A percentile compares a stretch with the other conserved stretches of the same genome.
These are phyloP conservation scores for Phocides pigmalion DNA, from an alignment of 1,140 invertebrate genomes.

Conservation along the genomic window DNA sequence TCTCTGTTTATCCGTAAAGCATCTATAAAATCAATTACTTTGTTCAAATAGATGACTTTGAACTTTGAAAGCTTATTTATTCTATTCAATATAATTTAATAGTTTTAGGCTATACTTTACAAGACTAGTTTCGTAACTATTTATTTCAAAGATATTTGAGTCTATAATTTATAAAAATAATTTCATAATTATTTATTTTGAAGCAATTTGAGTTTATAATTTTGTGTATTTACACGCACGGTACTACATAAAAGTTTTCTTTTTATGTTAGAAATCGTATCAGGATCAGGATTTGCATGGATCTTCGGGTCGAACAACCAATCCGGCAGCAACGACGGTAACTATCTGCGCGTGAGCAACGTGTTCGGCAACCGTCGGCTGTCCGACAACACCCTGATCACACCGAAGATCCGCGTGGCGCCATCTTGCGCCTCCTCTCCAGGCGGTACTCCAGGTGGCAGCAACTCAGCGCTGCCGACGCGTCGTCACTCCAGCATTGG, in stretches of 20 bases:
- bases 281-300: constrained; percentile 86
- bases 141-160: too few relatives aligned
- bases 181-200: too few relatives aligned
- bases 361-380: constrained; percentile 92
- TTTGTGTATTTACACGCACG: constrained; percentile 2
- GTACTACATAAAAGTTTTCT: constrained; percentile 3
- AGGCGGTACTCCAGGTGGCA: constrained; percentile 91
- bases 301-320: constrained; percentile 81
- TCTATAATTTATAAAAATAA: too few relatives aligned
- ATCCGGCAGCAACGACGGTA: constrained; percentile 86
- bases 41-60: too few relatives aligned
- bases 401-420: constrained; percentile 93
- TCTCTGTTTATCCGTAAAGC: too few relatives aligned
- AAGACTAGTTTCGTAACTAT: too few relatives aligned
- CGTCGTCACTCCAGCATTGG: constrained; percentile 95
- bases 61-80: too few relatives aligned
- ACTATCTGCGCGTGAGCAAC: constrained; percentile 93
- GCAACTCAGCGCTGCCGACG: constrained; percentile 88
- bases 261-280: constrained; percentile 31
- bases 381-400: constrained; percentile 96
- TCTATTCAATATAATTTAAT: too few relatives aligned
- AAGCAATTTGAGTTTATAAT: too few relatives aligned
- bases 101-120: too few relatives aligned
- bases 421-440: constrained; percentile 94
- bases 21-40: too few relatives aligned